Base-by-base conservation (phyloP, 2,797 vertebrate genomes). In the Oreochromis mossambicus region DNA sequence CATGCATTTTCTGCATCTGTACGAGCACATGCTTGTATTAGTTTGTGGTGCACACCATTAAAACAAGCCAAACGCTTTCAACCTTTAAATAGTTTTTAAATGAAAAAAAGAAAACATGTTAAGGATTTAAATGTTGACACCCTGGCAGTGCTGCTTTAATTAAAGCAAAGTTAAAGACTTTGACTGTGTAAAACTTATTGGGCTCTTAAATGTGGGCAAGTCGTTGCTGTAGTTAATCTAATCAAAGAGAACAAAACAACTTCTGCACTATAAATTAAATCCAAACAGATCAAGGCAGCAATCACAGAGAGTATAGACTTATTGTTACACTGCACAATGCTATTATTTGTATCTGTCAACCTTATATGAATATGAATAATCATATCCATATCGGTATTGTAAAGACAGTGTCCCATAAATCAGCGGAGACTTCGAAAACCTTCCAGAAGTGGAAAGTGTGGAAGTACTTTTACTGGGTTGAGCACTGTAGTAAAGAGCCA, bases 221-320 rank as follows among this genome's bases (percentile, higher is more conserved):
- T 43, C 1, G 7, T 38, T 24, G n/a, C 41, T 78, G 51, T 15
- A 81, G 77, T 83, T 26, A 3, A 85, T 61, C 29, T 70, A 54
- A 77, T 76, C 50, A 66, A 80, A 77, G 46, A 15, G 68, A 52
- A 66, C 11, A 84, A 80, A 81, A 66, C 29, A 34, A 63, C 24
- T 11, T 58, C 13, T 41, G 10, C 11, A 29, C 19, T 43, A 13
- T 26, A 68, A 41, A 52, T 5, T 21, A 51, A 58, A 83, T 70
- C 19, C 50, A 50, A 19, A 75, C 15, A 32, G 68, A 50, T 75
- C 26, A 32, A 50, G 10, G 26, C 43, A 50, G 68, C 43, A n/a
- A 3, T 75, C 2, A 50, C 43, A 32, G 26, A 19, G 24, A n/a
- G 26, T 32, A 11, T 19, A 17, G 10, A 50, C 43, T n/a, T 75